Evolutionary conservation across 2,113 vertebrate genomes (phyloP), one percentile per base, ranked within the genome.

Genomic region (Serilophus lunatus): DNA sequence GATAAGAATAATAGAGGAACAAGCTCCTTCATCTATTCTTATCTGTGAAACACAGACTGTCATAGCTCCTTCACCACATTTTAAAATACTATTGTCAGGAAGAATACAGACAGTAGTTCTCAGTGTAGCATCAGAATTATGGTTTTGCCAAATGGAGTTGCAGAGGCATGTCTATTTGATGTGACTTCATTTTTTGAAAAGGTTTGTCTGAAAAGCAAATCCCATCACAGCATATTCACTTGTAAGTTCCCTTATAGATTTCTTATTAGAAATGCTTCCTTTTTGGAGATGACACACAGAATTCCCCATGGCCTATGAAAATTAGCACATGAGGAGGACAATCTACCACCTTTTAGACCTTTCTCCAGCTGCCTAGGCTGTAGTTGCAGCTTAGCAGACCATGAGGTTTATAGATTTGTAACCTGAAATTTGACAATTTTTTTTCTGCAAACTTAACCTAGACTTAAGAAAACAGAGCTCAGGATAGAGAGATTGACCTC

Each of bases 1-100:
- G 87, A 85, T 86, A 66, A 88, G 56, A 92, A 74, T 31, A 90
- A 74, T 12, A 79, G 50, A 94, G 42, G 13, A 64, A 8, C 40
- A 92, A 92, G 18, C 1, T 36, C n/a, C 22, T 13, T 90, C 72
- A 68, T 76, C 35, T 90, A 7, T 79, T 86, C 40, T 84, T 79
- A 64, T 66, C 51, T 90, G 44, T 13, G 54, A 90, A 92, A 54
- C 60, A 92, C 50, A 8, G 13, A 59, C 54, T 86, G 57, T 93
- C 68, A 72, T 68, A 86, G 8, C 18, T 74, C 50, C 13, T 79
- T 28, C 42, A 38, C 61, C 76, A 74, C 6, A n/a, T 82, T 92
- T 92, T 53, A 54, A 83, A 68, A 47, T 38, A 50, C 36, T 75
- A 50, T 50, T 88, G 64, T 49, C 28, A 78, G 31, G 14, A 74